Percentiles rank a stretch among this genome's conserved stretches.
Evolutionary conservation across 2,797 vertebrate species (phyloP).

Genomic region (Delichon dasypus): DNA sequence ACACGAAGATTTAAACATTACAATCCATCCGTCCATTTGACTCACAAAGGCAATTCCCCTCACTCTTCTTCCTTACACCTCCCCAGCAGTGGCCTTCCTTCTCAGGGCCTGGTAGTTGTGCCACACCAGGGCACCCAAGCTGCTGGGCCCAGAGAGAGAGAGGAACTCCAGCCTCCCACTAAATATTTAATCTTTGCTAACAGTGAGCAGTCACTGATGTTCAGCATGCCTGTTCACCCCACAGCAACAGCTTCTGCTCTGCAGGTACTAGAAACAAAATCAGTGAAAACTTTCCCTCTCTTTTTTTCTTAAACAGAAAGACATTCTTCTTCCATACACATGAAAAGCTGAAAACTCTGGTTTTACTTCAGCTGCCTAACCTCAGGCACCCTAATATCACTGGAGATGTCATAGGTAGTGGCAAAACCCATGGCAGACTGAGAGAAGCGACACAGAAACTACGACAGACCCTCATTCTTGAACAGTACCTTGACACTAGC

Average conservation of each 20-base stretch:
- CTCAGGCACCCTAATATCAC: background rate
- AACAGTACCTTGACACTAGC: background rate
- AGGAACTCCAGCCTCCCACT: background rate
- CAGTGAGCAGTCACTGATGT: background rate
- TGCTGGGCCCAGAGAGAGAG: background rate
- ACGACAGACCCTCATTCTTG: background rate
- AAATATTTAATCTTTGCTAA: background rate
- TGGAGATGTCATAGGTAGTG: background rate
- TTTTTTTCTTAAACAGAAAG: background rate
- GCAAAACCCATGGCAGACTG: background rate
- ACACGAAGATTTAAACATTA: background rate
- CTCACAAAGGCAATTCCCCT: background rate
- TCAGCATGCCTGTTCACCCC: background rate
- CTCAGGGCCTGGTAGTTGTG: background rate
- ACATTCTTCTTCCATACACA: background rate
- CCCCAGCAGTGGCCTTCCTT: background rate
- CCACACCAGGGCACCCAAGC: background rate
- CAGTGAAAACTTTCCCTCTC: background rate
- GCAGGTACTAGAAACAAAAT: background rate
- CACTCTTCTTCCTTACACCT: background rate
- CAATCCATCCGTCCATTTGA: background rate
- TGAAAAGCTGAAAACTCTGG: background rate
- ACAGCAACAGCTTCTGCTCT: background rate
- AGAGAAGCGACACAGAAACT: background rate
- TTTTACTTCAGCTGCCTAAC: background rate